phyloP scores from a whole-genome alignment of 2,113 vertebrate species.

The Mirounga angustirostris region DNA sequence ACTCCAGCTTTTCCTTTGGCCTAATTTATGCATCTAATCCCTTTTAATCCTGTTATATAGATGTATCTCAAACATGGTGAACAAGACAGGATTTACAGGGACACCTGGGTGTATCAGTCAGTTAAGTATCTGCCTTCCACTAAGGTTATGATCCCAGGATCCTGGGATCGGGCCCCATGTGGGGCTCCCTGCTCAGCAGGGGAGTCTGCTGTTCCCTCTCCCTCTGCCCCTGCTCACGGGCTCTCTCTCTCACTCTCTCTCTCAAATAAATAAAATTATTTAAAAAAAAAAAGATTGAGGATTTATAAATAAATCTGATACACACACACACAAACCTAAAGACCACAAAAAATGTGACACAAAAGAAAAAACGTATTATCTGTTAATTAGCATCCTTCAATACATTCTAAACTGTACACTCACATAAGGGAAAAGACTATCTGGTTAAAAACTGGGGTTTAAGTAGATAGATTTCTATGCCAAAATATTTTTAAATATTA shows the following conservation, averaged over 20 bases:
- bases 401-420: neutral
- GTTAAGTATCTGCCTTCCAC: neutral
- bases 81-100: neutral
- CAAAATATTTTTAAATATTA: neutral
- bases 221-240: neutral
- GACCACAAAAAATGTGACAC: neutral
- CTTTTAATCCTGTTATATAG: neutral
- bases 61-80: neutral
- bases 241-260: neutral
- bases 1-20: neutral
- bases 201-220: neutral
- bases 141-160: neutral
- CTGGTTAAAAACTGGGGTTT: neutral
- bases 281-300: neutral
- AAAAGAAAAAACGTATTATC: neutral
- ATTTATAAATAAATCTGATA: neutral
- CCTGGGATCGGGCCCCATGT: neutral
- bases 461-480: neutral
- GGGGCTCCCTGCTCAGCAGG: neutral
- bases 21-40: neutral
- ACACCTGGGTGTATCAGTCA: neutral
- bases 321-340: neutral
- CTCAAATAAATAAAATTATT: neutral
- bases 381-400: conserved; percentile 13
- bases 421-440: neutral